Percentiles rank a stretch among this genome's conserved stretches.
Conservation (phyloP, 2,113 vertebrate species). For the Dolichallabes microphthalmus region DNA sequence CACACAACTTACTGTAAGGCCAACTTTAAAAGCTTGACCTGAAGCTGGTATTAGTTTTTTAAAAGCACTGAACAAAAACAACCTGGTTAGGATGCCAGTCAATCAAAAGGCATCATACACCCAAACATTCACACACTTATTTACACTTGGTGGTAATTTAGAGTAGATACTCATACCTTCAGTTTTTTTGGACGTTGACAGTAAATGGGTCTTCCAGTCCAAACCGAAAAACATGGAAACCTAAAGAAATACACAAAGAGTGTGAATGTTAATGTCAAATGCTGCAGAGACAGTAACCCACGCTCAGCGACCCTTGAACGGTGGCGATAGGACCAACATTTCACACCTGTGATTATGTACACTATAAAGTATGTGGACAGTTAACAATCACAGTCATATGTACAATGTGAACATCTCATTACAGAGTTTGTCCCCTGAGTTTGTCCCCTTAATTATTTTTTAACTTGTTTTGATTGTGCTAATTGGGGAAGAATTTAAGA, state of each 20-base stretch:
- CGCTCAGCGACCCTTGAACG: not conserved
- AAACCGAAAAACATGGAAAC: not conserved
- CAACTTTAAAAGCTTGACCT: not conserved
- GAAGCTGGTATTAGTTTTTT: not conserved
- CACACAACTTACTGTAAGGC: conserved; percentile 1
- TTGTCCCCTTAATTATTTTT: not conserved
- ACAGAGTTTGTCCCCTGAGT: not conserved
- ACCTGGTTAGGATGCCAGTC: not conserved
- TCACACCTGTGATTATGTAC: not conserved
- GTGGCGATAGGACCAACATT: not conserved
- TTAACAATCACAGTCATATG: not conserved
- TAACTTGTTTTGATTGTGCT: not conserved
- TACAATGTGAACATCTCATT: not conserved
- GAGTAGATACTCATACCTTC: not conserved
- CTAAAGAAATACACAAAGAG: not conserved
- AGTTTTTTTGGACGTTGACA: not conserved
- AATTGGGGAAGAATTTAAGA: not conserved
- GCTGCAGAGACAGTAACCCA: not conserved
- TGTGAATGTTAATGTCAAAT: conserved; percentile 1
- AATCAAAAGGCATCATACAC: not conserved
- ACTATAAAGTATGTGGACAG: not conserved
- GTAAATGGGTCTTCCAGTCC: not conserved
- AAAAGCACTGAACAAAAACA: not conserved
- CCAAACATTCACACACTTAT: not conserved
- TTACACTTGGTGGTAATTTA: not conserved